Conservation (phyloP, 2,888 invertebrate genomes). For the Mamestra brassicae region DNA sequence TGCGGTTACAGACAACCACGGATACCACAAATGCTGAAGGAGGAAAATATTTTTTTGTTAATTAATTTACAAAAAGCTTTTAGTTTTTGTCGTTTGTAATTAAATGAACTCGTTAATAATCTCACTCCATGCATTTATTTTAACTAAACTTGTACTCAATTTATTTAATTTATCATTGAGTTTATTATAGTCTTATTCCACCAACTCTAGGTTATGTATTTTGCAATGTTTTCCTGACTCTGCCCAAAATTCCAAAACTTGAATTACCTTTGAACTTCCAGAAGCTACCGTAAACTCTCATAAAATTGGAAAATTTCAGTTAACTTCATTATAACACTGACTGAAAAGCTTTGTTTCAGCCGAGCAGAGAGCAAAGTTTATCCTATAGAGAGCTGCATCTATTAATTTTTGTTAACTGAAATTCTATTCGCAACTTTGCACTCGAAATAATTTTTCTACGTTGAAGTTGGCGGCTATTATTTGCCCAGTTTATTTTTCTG, state of each 20-base stretch:
- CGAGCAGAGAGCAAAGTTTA: slow-evolving; percentile 40
- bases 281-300: slow-evolving; percentile 9
- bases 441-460: slow-evolving; percentile 80
- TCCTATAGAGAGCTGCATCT: slow-evolving; percentile 50
- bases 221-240: not conserved
- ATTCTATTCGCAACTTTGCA: slow-evolving; percentile 77
- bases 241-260: not conserved
- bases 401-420: slow-evolving; percentile 70
- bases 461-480: slow-evolving; percentile 80
- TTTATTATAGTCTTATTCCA: no score
- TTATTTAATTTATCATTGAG: not conserved
- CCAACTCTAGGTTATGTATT: not conserved
- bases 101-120: not conserved
- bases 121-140: not conserved
- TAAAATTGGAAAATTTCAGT: slow-evolving; percentile 19
- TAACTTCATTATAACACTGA: slow-evolving; percentile 39
- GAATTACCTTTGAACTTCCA: slow-evolving; percentile 18
- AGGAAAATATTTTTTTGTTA: slow-evolving; percentile 18
- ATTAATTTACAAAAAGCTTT: slow-evolving; percentile 24
- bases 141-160: not conserved
- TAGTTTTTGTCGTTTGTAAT: slow-evolving; percentile 9
- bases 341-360: slow-evolving; percentile 50
- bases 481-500: slow-evolving; percentile 87
- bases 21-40: slow-evolving; percentile 39
- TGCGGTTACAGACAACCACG: slow-evolving; percentile 26